Evolutionary conservation across 2,888 invertebrate species (phyloP), one percentile per base, ranked within the genome.

Genomic region (Drosophila falleni): DNA sequence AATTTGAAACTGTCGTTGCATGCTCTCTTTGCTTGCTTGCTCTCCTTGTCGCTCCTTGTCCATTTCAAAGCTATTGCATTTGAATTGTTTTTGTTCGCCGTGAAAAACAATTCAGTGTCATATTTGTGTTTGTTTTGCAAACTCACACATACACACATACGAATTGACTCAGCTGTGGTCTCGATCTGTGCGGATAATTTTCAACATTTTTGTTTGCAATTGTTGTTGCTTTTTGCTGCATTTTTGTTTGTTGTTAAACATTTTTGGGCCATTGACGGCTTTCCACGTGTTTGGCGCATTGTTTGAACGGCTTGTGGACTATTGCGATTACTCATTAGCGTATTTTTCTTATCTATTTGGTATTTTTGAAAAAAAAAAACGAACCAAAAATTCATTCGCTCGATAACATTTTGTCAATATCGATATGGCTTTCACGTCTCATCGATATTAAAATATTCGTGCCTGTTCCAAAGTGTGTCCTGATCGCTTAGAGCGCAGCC

Each of bases 41-140:
- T 55, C 13, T 54, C 41, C 39, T 41, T 29, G 31, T 35, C 50
- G 50, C 50, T 60, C 55, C 56, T 37, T 53, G 73, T 51, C 41
- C 69, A 60, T 49, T 62, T 56, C 55, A 39, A 33, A 37, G 53
- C 63, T 61, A 60, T 56, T 71, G 58, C 71, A 64, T 61, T 77
- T 68, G 60, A 67, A 65, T 80, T 68, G 61, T 63, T 78, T 65
- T 71, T 80, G 69, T 55, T 39, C 33, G 46, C 58, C 69, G 74
- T 74, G 75, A 64, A 85, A 81, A 81, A 86, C 83, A 83, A 86
- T 84, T 84, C 81, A 83, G 78, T 84, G 82, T 81, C 86, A 86
- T 81, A 83, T 83, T 83, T 81, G 80, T 81, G 66, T 68, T 75
- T 79, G 71, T 79, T 77, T 81, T 71, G 75, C 62, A 72, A 82